Percentiles rank a stretch among this genome's conserved stretches.
Evolutionary conservation across 2,797 vertebrate species (phyloP).

Genomic region (Glyptemys insculpta): DNA sequence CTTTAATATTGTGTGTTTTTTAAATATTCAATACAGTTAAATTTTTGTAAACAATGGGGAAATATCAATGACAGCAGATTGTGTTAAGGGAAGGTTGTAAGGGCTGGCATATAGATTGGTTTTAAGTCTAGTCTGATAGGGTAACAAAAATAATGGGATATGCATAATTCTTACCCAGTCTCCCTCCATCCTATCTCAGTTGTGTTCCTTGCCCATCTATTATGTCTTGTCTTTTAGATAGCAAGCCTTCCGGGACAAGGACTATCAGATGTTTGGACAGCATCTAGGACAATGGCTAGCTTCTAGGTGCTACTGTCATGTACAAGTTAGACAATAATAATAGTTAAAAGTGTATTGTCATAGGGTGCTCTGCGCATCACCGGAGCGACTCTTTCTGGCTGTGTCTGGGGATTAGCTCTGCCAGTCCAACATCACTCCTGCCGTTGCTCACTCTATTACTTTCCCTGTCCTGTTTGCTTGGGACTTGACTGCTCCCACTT

Average conservation of each 20-base stretch:
- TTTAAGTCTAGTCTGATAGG: neutral
- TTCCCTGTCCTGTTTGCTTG: neutral
- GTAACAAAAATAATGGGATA: neutral
- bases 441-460: neutral
- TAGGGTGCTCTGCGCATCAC: neutral
- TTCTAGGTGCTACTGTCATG: neutral
- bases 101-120: neutral
- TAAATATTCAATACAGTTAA: neutral
- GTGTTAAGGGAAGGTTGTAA: neutral
- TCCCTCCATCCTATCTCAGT: neutral
- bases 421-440: neutral
- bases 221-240: neutral
- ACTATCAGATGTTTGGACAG: neutral
- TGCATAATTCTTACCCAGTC: neutral
- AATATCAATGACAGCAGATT: neutral
- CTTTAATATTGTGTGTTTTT: neutral
- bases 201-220: neutral
- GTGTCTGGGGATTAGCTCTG: neutral
- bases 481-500: neutral
- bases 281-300: neutral
- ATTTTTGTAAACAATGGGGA: neutral
- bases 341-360: constrained; percentile 28
- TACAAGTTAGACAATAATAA: neutral
- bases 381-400: neutral
- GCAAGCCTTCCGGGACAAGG: neutral